Evolutionary conservation across 2,797 vertebrate genomes (phyloP), one percentile per base, ranked within the genome.

Genomic region (Odontamblyopus lacepedii): DNA sequence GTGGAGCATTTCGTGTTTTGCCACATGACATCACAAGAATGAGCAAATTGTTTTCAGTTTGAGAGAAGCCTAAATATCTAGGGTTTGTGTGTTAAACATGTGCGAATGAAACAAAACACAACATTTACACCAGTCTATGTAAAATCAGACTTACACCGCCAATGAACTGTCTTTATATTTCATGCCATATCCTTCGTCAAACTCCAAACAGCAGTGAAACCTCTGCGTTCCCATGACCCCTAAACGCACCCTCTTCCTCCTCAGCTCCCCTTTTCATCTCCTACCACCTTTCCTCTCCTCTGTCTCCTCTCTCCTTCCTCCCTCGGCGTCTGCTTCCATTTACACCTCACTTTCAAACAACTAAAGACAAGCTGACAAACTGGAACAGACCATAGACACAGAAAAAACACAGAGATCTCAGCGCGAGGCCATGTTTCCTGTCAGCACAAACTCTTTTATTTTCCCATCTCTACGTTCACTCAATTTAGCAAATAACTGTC

Each of bases 191-290:
- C 75, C 66, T 80, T 65, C 6, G 23, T 80, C 73, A 85, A 80
- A 81, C 82, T 84, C 84, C 85, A 83, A 85, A 86, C 78, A 84
- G 72, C 72, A 73, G 67, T 77, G 78, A 63, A 81, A 74, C 78
- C 73, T 71, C 50, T 13, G 29, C 70, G 55, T 82, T 89, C 80
- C 71, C 79, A 75, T 63, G 79, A 76, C 82, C 83, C 78, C 75
- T 77, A 56, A 74, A 63, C 80, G 81, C 75, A 73, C 70, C 67
- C 51, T 67, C 71, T 80, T 81, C 60, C 38, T 72, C 29, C 15
- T 75, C 66, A 55, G 62, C 65, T 71, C 67, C 19, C 75, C 67
- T 48, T 8, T 73, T 63, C 6, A 16, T 82, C 63, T 66, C 59
- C 60, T 48, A 68, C 61, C 35, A 18, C 61, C 61, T 63, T n/a